Base-by-base conservation (phyloP, 2,113 vertebrate genomes). In the Anolis sagrei region DNA sequence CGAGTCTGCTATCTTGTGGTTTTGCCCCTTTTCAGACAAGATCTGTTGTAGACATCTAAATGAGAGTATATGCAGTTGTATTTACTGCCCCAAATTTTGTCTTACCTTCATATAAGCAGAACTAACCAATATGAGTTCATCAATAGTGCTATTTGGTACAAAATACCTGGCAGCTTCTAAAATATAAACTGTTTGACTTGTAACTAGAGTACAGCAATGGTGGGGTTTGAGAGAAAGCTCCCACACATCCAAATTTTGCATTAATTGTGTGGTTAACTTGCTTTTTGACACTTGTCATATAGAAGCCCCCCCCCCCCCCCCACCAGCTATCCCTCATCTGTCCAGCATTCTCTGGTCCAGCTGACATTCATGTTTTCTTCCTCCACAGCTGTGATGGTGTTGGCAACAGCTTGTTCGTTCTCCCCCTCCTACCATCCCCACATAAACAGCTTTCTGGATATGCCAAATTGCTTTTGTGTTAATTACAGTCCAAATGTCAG, bases 381-480 rank as follows among this genome's bases (percentile, higher is more conserved):
- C 89, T 89, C 70, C 27, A 75, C 81, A 92, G 81, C 79, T 93
- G 34, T 86, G 49, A 49, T 75, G 34, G 27, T 58, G 25, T 72
- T 90, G 81, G 79, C 84, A 84, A 72, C 19, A 29, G 3, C 81
- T 93, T 86, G 48, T 66, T 84, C 74, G 86, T 27, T 81, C 88
- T 85, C 89, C 61, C 62, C 34, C 36, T 44, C 16, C 54, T 16
- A 13, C 54, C 54, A 18, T 54, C 36, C 25, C 19, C 34, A 19
- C 70, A 70, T 34, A 82, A 83, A 72, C 25, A 86, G 75, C 23
- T 79, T 92, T 90, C 88, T 27, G 19, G 77, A 1, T 89, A 66
- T 87, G 87, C 62, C 83, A 34, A 88, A 9, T 75, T 89, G 72
- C 62, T 81, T 93, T 90, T 89, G 16, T 87, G 14, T 84, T 87